Conservation (phyloP, 2,888 invertebrate species). For the Hirtodrosophila alboralis region DNA sequence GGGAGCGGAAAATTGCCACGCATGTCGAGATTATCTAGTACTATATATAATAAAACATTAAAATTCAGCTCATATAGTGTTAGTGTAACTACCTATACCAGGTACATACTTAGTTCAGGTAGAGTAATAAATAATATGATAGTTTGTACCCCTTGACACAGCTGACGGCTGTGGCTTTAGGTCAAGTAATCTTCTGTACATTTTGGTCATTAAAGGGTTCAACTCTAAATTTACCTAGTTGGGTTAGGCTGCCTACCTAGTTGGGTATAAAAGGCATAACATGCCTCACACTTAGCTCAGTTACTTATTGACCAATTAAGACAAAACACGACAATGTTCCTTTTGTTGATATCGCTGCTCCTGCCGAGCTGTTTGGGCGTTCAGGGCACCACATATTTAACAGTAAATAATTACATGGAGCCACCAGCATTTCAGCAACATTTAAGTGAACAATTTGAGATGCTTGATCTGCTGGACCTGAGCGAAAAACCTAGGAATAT, state of each 20-base stretch:
- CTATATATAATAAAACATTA: too few species aligned
- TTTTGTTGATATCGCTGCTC: not conserved
- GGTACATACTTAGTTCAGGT: too few species aligned
- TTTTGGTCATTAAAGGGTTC: not conserved
- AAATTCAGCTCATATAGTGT: too few species aligned
- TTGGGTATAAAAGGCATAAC: conserved; percentile 30
- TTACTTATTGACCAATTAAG: conserved; percentile 15
- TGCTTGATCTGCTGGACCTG: conserved; percentile 92
- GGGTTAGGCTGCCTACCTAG: conserved; percentile 48
- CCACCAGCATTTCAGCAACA: conserved; percentile 4
- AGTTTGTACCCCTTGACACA: not conserved
- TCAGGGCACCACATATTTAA: conserved; percentile 34
- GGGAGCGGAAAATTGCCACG: too few species aligned
- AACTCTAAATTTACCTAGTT: conserved; percentile 3
- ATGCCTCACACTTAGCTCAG: conserved; percentile 5
- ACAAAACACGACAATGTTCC: conserved; percentile 16
- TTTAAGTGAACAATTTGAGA: conserved; percentile 84
- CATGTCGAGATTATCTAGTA: too few species aligned
- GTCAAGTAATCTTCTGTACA: too few species aligned
- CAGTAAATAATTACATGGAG: conserved; percentile 27
- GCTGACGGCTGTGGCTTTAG: too few species aligned
- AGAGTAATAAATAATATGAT: too few species aligned
- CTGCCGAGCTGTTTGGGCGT: not conserved
- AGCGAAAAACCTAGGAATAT: conserved; percentile 89
- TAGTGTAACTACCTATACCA: too few species aligned